A percentile compares a stretch with the other conserved stretches of the same genome.
Conservation (phyloP, 2,888 invertebrate genomes). For the Elysia crispata region DNA sequence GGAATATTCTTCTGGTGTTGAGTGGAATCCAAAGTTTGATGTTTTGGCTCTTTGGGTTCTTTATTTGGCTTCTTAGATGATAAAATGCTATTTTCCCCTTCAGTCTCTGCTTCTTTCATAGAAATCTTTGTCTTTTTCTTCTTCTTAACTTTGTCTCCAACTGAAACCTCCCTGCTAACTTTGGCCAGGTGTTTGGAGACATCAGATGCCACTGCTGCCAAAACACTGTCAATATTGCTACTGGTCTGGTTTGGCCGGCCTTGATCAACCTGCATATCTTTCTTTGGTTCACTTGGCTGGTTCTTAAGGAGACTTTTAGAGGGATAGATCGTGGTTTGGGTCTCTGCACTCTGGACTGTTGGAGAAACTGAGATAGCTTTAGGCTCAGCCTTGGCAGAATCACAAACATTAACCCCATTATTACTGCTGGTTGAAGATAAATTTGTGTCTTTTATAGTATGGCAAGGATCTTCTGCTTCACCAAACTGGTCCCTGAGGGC, state of each 20-base stretch:
- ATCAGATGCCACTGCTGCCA: conserved; percentile 38
- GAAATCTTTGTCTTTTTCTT: conserved; percentile 10
- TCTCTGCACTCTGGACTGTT: neutral
- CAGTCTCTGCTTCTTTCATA: neutral
- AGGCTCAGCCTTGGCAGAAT: neutral
- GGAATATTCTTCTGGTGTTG: too few relatives aligned
- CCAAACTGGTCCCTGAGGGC: conserved; percentile 43
- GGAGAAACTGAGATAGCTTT: neutral
- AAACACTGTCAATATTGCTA: conserved; percentile 33
- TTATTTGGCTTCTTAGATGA: neutral
- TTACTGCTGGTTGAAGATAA: neutral
- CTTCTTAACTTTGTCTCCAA: neutral
- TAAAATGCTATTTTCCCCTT: neutral
- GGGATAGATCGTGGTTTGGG: neutral
- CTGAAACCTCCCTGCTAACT: neutral
- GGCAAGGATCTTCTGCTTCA: neutral
- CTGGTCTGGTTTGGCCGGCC: neutral
- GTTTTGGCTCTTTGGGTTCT: neutral
- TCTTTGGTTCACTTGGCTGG: neutral
- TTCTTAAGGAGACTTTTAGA: conserved; percentile 34
- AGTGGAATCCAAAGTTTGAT: too few relatives aligned
- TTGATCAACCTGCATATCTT: too few relatives aligned
- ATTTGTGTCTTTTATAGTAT: too few relatives aligned
- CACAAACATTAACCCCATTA: neutral
- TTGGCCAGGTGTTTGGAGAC: neutral